A percentile compares a stretch with the other conserved stretches of the same genome.
Evolutionary conservation across 2,113 vertebrate genomes (phyloP).

Genomic region (Panurus biarmicus): DNA sequence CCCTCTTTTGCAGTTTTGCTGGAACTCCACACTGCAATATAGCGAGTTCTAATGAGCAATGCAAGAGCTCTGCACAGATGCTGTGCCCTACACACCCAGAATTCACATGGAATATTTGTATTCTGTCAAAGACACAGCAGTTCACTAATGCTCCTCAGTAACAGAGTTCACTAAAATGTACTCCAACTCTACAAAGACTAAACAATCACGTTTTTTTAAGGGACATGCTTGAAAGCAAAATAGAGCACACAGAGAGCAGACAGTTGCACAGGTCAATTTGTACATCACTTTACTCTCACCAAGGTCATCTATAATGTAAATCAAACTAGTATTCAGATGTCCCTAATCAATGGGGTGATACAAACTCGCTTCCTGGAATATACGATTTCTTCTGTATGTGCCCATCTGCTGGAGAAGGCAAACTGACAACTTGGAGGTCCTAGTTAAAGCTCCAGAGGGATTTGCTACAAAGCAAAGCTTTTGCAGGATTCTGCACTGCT

Average conservation of each 20-base stretch:
- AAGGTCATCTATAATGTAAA: not conserved
- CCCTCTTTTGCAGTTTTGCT: not conserved
- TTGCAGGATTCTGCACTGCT: not conserved
- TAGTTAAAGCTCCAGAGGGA: not conserved
- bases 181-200: not conserved
- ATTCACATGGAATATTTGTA: not conserved
- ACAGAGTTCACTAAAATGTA: not conserved
- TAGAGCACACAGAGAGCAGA: not conserved
- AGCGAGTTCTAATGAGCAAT: not conserved
- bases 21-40: not conserved
- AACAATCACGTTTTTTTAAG: not conserved
- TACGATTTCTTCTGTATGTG: not conserved
- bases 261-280: not conserved
- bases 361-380: constrained; percentile 3
- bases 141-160: not conserved
- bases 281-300: not conserved
- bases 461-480: not conserved
- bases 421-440: not conserved
- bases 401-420: not conserved
- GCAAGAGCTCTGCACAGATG: not conserved
- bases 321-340: not conserved
- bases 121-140: not conserved
- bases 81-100: not conserved
- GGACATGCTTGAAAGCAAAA: not conserved
- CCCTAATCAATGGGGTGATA: not conserved